These are phyloP conservation scores for Rhamphomyia laevipes DNA, from an alignment of 2,888 invertebrate genomes.

Conservation along the genomic window DNA sequence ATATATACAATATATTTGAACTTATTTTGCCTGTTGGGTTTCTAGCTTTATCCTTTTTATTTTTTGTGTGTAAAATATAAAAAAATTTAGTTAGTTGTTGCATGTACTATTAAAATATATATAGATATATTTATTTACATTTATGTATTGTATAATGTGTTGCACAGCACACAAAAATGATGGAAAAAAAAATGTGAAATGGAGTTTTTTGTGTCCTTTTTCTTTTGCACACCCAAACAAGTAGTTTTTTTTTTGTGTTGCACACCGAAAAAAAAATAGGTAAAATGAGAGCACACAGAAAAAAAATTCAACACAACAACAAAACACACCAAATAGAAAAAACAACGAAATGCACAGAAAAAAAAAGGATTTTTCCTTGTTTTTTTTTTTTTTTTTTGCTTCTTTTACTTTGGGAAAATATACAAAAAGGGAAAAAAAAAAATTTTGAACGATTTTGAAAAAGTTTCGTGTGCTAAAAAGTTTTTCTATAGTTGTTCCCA, in stretches of 20 bases:
- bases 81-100: too few relatives aligned
- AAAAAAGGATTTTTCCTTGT: conserved; percentile 8
- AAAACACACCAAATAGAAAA: conserved; percentile 4
- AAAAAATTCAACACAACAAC: conserved; percentile 10
- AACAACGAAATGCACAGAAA: conserved; percentile 8
- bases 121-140: too few relatives aligned
- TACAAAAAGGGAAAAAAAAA: conserved; percentile 19
- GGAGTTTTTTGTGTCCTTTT: conserved; percentile 16
- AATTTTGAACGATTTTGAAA: conserved; percentile 29
- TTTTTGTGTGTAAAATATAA: too few relatives aligned
- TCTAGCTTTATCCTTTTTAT: too few relatives aligned
- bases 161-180: too few relatives aligned
- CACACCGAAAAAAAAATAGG: conserved; percentile 17
- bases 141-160: too few relatives aligned
- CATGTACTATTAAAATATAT: too few relatives aligned
- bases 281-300: conserved; percentile 15
- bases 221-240: conserved; percentile 22
- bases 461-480: conserved; percentile 38
- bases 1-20: too few relatives aligned
- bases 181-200: background rate
- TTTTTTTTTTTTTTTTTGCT: too few relatives aligned
- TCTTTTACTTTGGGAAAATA: conserved; percentile 9
- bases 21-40: too few relatives aligned
- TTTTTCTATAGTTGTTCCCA: conserved; percentile 19
- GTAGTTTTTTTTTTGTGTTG: conserved; percentile 17